phyloP scores from a whole-genome alignment of 2,797 vertebrate genomes.

The Selene dorsalis region DNA sequence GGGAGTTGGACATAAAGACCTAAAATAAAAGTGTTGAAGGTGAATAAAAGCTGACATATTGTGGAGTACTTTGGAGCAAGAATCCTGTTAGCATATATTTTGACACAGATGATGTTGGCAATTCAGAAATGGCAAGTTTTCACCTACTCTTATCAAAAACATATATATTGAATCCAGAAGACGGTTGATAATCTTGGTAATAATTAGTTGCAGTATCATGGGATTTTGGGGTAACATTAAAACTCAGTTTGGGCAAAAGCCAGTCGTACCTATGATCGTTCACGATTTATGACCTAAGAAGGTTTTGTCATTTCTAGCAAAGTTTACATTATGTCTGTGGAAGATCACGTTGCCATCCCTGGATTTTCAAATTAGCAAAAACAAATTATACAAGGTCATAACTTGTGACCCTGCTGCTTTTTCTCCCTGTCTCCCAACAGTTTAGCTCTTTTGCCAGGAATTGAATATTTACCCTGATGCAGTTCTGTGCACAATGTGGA shows the following conservation, averaged over 20 bases:
- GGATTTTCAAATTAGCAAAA: constrained; percentile 36
- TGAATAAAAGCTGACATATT: no score
- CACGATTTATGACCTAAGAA: not conserved
- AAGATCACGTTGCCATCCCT: not conserved
- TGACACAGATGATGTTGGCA: no score
- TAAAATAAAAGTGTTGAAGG: no score
- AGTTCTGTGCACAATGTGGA: constrained; percentile 57
- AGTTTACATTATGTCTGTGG: not conserved
- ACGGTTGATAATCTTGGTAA: not conserved
- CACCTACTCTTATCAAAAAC: not conserved
- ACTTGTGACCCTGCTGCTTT: constrained; percentile 29
- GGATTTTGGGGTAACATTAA: not conserved
- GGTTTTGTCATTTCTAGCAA: not conserved
- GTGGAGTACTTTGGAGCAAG: no score
- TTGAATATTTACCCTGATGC: constrained; percentile 60
- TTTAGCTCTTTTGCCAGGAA: constrained; percentile 51
- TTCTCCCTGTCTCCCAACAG: constrained; percentile 32
- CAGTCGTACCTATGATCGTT: not conserved
- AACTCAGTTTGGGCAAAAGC: not conserved
- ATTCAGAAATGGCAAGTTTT: no score
- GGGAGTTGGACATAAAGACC: no score
- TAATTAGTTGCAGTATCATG: not conserved
- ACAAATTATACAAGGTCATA: constrained; percentile 42
- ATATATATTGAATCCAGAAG: not conserved
- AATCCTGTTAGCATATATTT: no score